Percentiles rank a stretch among this genome's conserved stretches.
phyloP scores from a whole-genome alignment of 2,888 invertebrate genomes.

The Cybosia mesomella region DNA sequence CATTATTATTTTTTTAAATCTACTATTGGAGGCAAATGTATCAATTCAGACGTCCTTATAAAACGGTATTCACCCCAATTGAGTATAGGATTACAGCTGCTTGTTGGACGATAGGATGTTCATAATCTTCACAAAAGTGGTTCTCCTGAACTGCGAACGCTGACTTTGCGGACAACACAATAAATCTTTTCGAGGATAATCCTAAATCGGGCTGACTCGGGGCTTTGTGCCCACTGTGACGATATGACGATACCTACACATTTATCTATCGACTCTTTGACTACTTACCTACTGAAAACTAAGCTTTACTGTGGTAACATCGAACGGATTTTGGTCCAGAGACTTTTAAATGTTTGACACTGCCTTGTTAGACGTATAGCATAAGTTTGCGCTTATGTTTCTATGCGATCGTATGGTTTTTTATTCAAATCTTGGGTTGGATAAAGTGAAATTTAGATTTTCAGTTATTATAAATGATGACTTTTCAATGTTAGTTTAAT shows the following conservation, averaged over 20 bases:
- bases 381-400: neutral
- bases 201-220: constrained; percentile 58
- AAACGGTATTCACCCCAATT: constrained; percentile 39
- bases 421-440: neutral
- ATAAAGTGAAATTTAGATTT: no score
- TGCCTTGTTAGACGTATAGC: neutral
- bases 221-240: constrained; percentile 48
- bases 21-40: constrained; percentile 24
- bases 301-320: constrained; percentile 21
- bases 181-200: constrained; percentile 67
- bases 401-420: neutral
- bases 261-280: constrained; percentile 41
- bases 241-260: constrained; percentile 47
- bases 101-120: constrained; percentile 47
- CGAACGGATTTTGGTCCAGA: neutral
- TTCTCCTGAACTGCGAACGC: constrained; percentile 30
- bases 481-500: no score
- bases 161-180: constrained; percentile 61
- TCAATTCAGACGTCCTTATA: constrained; percentile 29
- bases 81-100: constrained; percentile 43
- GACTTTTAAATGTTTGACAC: neutral
- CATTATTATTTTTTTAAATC: neutral
- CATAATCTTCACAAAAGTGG: constrained; percentile 63
- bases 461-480: no score
- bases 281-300: constrained; percentile 33